Evolutionary conservation across 2,888 invertebrate species (phyloP), one percentile per base, ranked within the genome.

Genomic region (Spodoptera littoralis): DNA sequence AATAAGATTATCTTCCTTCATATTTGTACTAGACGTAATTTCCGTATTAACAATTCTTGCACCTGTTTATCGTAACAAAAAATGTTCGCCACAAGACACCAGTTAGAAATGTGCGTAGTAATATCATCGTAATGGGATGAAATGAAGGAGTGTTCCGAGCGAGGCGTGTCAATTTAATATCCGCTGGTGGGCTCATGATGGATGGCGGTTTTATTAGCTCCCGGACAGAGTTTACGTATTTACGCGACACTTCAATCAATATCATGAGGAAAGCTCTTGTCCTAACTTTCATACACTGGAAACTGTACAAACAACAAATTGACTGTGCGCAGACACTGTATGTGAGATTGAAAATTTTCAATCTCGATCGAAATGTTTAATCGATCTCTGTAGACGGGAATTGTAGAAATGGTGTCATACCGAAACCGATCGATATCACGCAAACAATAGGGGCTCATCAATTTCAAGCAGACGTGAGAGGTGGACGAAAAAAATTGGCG

Each of bases 81-180:
- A 80, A 60, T 63, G 57, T 48, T 69, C 44, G 46, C 60, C 65
- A 69, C 63, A 63, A 74, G 63, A 53, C 52, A 61, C 62, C 60
- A 75, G 69, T 76, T 79, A 71, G 71, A 81, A 74, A 67, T 66
- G 81, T 77, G 77, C 80, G 77, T 76, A 79, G 84, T 85, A 85
- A 85, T 84, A 86, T 79, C 79, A 76, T 63, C 72, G 83, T 88
- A 89, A 91, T 88, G 87, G 83, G 82, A 88, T 84, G 82, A 87
- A 86, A 86, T 85, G 79, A 80, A 79, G 88, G 87, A 87, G 88
- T 87, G 88, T 83, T 83, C 83, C 67, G 81, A 85, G 81, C 76
- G 81, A 90, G 92, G 91, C 92, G 92, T 90, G 92, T 92, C 93
- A 88, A 91, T 90, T 90, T 90, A 90, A 93, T 93, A 93, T 92